phyloP scores from a whole-genome alignment of 2,797 vertebrate species.

The Anas capensis region DNA sequence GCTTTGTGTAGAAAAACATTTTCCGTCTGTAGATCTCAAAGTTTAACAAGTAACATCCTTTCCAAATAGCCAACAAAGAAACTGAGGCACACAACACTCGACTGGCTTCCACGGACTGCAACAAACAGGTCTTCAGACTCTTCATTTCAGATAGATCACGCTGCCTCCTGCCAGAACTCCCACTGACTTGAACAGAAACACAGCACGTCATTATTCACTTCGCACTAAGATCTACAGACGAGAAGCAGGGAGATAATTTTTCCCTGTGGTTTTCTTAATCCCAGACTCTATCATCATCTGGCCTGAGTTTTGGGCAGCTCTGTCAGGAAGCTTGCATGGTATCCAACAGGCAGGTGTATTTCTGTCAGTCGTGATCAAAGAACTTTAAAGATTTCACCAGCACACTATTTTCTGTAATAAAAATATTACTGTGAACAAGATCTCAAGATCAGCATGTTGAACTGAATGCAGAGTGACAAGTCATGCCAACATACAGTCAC shows the following conservation, averaged over 20 bases:
- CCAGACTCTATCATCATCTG: not conserved
- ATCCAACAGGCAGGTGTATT: conserved; percentile 4
- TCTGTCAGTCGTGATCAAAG: conserved; percentile 30
- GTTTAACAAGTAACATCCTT: not conserved
- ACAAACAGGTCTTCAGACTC: conserved; percentile 11
- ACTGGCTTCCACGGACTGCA: not conserved
- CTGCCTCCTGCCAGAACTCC: not conserved
- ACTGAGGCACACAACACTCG: not conserved
- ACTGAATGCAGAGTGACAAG: conserved; percentile 10
- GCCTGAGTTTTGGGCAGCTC: conserved; percentile 30
- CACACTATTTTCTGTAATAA: conserved; percentile 57
- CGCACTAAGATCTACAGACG: not conserved
- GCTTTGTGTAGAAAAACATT: not conserved
- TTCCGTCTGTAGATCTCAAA: not conserved
- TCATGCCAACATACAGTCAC: conserved; percentile 16
- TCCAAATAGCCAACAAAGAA: not conserved
- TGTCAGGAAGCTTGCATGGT: conserved; percentile 42
- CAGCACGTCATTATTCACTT: not conserved
- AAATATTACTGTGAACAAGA: conserved; percentile 58
- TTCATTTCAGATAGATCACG: not conserved
- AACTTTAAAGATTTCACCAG: conserved; percentile 40
- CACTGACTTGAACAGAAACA: conserved; percentile 25
- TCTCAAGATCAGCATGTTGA: not conserved
- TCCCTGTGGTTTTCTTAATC: not conserved
- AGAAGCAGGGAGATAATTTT: not conserved